Evolutionary conservation across 2,888 invertebrate species (phyloP).

Genomic region (Magallana nippona): DNA sequence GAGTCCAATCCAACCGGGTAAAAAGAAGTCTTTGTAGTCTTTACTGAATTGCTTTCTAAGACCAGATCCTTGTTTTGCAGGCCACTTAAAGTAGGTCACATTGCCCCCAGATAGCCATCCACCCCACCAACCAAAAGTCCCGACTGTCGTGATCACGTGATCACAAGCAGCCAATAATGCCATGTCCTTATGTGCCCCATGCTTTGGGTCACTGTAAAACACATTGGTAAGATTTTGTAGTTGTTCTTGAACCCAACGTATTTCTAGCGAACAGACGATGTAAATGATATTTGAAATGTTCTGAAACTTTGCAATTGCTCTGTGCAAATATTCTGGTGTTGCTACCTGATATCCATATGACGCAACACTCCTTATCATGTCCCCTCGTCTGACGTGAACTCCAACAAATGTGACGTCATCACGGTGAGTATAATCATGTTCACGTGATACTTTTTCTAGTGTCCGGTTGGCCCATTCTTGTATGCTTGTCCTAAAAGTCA

Average conservation of each 20-base stretch:
- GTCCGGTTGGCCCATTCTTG: not conserved
- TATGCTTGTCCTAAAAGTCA: not conserved
- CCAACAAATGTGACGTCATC: conserved; percentile 36
- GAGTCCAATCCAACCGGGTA: conserved; percentile 55
- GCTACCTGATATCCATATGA: conserved; percentile 29
- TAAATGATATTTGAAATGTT: conserved; percentile 12
- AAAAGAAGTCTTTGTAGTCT: conserved; percentile 56
- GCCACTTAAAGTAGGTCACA: conserved; percentile 58
- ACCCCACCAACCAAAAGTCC: conserved; percentile 67
- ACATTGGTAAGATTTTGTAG: conserved; percentile 46
- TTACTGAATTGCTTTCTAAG: conserved; percentile 55
- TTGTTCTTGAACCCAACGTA: not conserved
- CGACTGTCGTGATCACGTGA: conserved; percentile 66
- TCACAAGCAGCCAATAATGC: conserved; percentile 63
- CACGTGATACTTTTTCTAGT: not conserved
- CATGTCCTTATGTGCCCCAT: conserved; percentile 56
- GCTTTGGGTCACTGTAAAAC: conserved; percentile 50
- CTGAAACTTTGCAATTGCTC: not conserved
- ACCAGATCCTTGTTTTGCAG: conserved; percentile 51
- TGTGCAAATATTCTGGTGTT: not conserved
- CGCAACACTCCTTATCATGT: conserved; percentile 28
- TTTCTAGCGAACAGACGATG: conserved; percentile 31
- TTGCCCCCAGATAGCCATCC: conserved; percentile 60
- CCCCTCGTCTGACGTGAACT: conserved; percentile 26
- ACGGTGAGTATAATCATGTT: not conserved